A percentile compares a stretch with the other conserved stretches of the same genome.
Conservation (phyloP, 2,888 invertebrate species). For the Sthenelais limicola region DNA sequence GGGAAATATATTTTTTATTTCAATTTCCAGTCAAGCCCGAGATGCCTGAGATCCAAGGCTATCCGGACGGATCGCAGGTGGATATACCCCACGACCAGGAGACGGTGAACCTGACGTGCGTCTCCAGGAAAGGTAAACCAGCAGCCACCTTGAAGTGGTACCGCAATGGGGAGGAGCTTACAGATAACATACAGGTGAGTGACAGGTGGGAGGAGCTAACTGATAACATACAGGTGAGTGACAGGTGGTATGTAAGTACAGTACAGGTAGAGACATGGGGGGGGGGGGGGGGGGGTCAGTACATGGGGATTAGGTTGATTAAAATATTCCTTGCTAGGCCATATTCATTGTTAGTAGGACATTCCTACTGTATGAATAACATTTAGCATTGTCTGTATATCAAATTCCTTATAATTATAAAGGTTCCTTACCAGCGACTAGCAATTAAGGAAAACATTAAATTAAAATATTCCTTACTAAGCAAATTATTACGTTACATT, state of each 20-base stretch:
- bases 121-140: slow-evolving; percentile 94
- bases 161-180: slow-evolving; percentile 84
- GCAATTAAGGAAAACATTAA: no score
- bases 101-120: slow-evolving; percentile 88
- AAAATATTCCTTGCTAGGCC: neutral
- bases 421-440: no score
- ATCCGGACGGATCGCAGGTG: slow-evolving; percentile 89
- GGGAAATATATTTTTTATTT: neutral
- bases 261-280: slow-evolving; percentile 82
- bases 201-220: slow-evolving; percentile 78
- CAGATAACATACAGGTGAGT: slow-evolving; percentile 20
- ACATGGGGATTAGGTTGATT: neutral
- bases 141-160: slow-evolving; percentile 84
- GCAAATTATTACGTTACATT: no score
- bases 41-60: slow-evolving; percentile 91
- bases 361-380: no score
- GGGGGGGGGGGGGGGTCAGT: neutral
- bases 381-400: no score
- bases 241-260: no score
- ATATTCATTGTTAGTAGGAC: no score
- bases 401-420: no score
- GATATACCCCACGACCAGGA: slow-evolving; percentile 86
- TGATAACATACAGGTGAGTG: slow-evolving; percentile 16
- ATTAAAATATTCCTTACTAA: no score
- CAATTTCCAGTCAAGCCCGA: slow-evolving; percentile 87